These are phyloP conservation scores for Thecocarcelia acutangulata DNA, from an alignment of 2,888 invertebrate species.

Conservation along the genomic window DNA sequence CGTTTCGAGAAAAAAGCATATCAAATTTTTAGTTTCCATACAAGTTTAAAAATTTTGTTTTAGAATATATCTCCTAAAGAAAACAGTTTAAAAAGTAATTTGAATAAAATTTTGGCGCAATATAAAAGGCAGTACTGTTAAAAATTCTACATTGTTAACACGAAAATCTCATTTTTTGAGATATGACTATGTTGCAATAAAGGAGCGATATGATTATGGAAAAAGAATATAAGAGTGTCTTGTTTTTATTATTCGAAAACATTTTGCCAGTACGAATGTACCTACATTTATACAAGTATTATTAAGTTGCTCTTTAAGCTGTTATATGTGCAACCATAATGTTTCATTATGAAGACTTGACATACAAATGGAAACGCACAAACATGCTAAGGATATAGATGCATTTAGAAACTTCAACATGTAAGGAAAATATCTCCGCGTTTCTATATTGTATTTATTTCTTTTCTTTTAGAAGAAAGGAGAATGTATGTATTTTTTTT, in stretches of 20 bases:
- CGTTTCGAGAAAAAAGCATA: too few relatives aligned
- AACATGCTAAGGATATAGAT: not conserved
- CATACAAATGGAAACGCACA: constrained; percentile 44
- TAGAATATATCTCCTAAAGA: too few relatives aligned
- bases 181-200: too few relatives aligned
- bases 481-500: constrained; percentile 15
- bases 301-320: not conserved
- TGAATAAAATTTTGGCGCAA: too few relatives aligned
- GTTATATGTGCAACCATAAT: constrained; percentile 23
- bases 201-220: too few relatives aligned
- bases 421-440: not conserved
- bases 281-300: not conserved
- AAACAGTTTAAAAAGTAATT: too few relatives aligned
- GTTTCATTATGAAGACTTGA: constrained; percentile 51
- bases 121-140: too few relatives aligned
- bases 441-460: too few relatives aligned
- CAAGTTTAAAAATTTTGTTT: too few relatives aligned
- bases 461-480: constrained; percentile 5
- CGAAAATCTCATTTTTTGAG: too few relatives aligned
- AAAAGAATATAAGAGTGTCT: not conserved
- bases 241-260: constrained; percentile 2
- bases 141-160: too few relatives aligned
- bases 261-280: not conserved
- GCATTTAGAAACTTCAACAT: not conserved
- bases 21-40: too few relatives aligned